Percentiles rank a stretch among this genome's conserved stretches.
Evolutionary conservation across 2,888 invertebrate species (phyloP).

Genomic region (Heliconius erato): DNA sequence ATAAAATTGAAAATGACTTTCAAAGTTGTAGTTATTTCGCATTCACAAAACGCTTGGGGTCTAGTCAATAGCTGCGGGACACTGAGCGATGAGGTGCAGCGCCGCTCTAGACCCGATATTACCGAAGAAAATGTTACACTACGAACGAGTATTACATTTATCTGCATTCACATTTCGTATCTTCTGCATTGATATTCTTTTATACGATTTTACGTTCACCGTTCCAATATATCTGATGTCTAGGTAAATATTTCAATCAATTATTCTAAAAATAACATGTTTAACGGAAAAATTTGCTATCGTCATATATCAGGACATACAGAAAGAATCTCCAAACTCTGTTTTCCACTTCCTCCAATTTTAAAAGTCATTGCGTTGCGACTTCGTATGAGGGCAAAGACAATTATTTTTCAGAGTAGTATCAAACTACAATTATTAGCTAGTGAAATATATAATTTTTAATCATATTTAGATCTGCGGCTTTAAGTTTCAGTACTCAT

Average conservation of each 20-base stretch:
- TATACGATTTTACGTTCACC: neutral
- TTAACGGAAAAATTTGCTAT: no score
- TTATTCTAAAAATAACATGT: neutral
- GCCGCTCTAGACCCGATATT: conserved; percentile 48
- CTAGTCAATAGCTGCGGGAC: conserved; percentile 55
- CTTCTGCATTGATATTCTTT: conserved; percentile 1
- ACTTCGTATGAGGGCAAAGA: no score
- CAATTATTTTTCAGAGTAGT: neutral
- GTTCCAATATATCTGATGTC: neutral
- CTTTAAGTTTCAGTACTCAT: no score
- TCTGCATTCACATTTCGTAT: conserved; percentile 30
- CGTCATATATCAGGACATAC: no score
- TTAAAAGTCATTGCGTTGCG: neutral
- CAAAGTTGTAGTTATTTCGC: conserved; percentile 52
- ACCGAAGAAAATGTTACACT: conserved; percentile 49
- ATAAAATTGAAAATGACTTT: conserved; percentile 48
- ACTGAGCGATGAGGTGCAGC: conserved; percentile 51
- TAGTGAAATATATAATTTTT: no score
- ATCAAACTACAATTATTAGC: neutral
- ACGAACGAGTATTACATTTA: conserved; percentile 38
- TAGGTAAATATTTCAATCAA: conserved; percentile 40
- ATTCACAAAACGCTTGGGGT: conserved; percentile 57
- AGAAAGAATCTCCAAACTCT: neutral
- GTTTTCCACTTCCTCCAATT: neutral
- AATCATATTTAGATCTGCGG: no score